These are phyloP conservation scores for Holotrichia oblita DNA, from an alignment of 1,140 invertebrate species.

Conservation along the genomic window DNA sequence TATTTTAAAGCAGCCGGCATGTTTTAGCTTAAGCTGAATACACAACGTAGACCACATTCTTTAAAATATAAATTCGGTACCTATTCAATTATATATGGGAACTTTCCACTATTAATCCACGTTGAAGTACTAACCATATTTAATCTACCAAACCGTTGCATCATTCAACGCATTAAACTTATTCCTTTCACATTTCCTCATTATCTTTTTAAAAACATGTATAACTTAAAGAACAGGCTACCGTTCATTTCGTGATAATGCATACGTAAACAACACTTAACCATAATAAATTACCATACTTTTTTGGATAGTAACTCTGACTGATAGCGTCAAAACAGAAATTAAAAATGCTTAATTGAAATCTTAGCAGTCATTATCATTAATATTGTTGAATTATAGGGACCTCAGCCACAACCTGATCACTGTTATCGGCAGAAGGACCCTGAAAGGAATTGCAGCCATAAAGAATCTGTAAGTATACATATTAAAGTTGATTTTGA, in stretches of 20 bases:
- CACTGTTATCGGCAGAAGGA: conserved; percentile 85
- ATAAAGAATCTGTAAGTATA: conserved; percentile 58
- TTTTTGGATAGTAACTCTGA: background rate
- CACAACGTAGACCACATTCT: too few species aligned
- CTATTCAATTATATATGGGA: background rate
- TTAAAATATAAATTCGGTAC: too few species aligned
- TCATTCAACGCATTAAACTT: background rate
- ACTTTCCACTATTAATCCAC: background rate
- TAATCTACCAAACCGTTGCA: background rate
- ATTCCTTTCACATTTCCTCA: background rate
- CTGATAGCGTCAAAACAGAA: background rate
- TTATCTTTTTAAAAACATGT: background rate
- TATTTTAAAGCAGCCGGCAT: too few species aligned
- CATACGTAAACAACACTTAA: background rate
- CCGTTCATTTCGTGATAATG: background rate
- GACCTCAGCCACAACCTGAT: conserved; percentile 94
- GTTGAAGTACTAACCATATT: background rate
- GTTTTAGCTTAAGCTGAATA: too few species aligned
- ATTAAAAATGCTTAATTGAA: background rate
- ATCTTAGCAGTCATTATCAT: background rate
- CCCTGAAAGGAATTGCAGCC: conserved; percentile 81
- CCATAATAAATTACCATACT: background rate
- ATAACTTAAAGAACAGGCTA: background rate
- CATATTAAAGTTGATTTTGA: background rate
- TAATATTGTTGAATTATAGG: conserved; percentile 68